A percentile compares a stretch with the other conserved stretches of the same genome.
These are phyloP conservation scores for Hirundo rustica DNA, from an alignment of 2,797 vertebrate species.

Conservation along the genomic window DNA sequence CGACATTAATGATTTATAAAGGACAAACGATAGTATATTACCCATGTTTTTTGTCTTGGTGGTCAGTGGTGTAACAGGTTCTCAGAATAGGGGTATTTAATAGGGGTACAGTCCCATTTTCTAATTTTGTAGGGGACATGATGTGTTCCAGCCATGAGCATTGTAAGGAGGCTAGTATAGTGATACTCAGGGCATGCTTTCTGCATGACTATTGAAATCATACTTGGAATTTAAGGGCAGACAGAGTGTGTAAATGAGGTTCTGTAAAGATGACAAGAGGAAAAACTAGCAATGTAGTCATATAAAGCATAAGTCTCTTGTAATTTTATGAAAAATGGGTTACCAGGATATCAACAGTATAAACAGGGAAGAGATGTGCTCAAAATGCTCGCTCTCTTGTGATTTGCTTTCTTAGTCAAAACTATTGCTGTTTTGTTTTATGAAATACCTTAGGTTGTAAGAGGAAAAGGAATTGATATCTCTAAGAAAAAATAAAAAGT, in stretches of 20 bases:
- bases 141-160: neutral
- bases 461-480: neutral
- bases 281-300: neutral
- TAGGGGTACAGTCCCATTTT: neutral
- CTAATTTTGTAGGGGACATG: neutral
- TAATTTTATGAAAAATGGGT: neutral
- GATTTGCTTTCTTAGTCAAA: neutral
- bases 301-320: neutral
- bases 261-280: neutral
- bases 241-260: neutral
- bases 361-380: neutral
- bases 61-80: neutral
- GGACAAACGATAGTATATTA: neutral
- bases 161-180: neutral
- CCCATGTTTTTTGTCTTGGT: neutral
- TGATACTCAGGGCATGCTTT: neutral
- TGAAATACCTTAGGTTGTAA: neutral
- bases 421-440: neutral
- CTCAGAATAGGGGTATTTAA: neutral
- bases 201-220: neutral
- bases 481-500: neutral
- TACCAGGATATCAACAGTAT: neutral
- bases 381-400: accelerated
- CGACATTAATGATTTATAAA: neutral
- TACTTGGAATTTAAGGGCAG: neutral